These are phyloP conservation scores for Asobara japonica DNA, from an alignment of 1,140 invertebrate genomes.

Conservation along the genomic window DNA sequence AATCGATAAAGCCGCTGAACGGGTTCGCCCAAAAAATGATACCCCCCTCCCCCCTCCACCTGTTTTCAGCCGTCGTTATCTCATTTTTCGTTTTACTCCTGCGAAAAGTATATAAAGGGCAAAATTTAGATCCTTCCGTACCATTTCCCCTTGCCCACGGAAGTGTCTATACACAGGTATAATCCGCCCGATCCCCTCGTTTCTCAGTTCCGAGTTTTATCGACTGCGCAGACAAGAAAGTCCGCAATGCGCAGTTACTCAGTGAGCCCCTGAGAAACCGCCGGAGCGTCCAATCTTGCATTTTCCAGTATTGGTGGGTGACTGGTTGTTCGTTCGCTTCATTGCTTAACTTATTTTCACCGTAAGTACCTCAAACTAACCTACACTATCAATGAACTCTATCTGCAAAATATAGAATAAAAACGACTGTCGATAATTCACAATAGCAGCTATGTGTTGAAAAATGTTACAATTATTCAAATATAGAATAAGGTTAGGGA, in stretches of 20 bases:
- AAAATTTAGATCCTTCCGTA: slow-evolving; percentile 1
- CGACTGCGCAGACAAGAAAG: slow-evolving; percentile 11
- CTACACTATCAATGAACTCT: not conserved
- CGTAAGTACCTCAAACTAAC: not conserved
- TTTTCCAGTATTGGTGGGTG: not conserved
- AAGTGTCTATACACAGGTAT: not conserved
- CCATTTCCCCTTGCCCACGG: not conserved
- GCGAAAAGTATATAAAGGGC: not conserved
- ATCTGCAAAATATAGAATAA: not conserved
- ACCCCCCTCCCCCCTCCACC: too few relatives aligned
- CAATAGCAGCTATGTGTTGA: not conserved
- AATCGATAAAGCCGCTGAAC: too few relatives aligned
- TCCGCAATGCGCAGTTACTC: slow-evolving; percentile 9
- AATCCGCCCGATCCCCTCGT: not conserved
- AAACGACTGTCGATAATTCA: not conserved
- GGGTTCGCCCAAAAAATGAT: not conserved
- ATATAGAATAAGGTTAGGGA: not conserved
- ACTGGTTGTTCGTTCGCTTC: not conserved
- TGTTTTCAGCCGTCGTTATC: too few relatives aligned
- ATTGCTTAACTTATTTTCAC: not conserved
- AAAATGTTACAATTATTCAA: not conserved
- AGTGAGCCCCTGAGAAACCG: not conserved
- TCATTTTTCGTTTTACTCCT: too few relatives aligned
- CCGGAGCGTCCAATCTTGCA: not conserved
- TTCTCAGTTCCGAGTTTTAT: slow-evolving; percentile 14